Base-by-base conservation (phyloP, 2,797 vertebrate species). In the Brotula barbata region DNA sequence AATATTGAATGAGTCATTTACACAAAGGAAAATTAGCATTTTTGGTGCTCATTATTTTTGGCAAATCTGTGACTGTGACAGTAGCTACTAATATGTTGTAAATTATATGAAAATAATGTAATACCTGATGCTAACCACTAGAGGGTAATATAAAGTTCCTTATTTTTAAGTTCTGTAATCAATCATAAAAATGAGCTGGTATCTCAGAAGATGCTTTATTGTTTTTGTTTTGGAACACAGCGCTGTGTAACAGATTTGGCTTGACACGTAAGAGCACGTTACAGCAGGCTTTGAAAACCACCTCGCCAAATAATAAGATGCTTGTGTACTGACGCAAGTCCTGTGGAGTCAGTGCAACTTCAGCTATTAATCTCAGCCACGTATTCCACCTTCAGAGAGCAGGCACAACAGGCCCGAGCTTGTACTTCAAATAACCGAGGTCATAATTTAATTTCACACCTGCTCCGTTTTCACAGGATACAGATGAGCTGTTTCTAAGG, bases 401-500 rank as follows among this genome's bases (percentile, higher is more conserved):
- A 33, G 4, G 43, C 47, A 33, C 50, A 49, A 58, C 80, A 64
- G 57, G 68, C 61, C 65, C 13, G 10, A 0, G 41, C 74, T 63
- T 58, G 59, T 48, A 46, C 62, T 62, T 64, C 45, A 71, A 56
- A 62, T 64, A 64, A 64, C 61, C 16, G 34, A 50, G 40, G 61
- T 64, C 67, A 25, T 74, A 39, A 74, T 78, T 80, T 69, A 44
- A 78, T 75, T 72, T 72, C 70, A 70, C 78, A 77, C 64, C 64
- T 78, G 75, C 78, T 74, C 68, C 33, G 61, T 48, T 56, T 57
- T 72, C 47, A 37, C 9, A 40, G 63, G 41, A 37, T 17, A 56
- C 40, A 41, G 72, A 64, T 19, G 49, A 67, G 52, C 44, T 63
- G 51, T 20, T 54, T 45, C 63, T 71, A 49, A 52, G 59, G 28